A percentile compares a stretch with the other conserved stretches of the same genome.
Evolutionary conservation across 1,140 invertebrate species (phyloP).

Genomic region (Limonius californicus): DNA sequence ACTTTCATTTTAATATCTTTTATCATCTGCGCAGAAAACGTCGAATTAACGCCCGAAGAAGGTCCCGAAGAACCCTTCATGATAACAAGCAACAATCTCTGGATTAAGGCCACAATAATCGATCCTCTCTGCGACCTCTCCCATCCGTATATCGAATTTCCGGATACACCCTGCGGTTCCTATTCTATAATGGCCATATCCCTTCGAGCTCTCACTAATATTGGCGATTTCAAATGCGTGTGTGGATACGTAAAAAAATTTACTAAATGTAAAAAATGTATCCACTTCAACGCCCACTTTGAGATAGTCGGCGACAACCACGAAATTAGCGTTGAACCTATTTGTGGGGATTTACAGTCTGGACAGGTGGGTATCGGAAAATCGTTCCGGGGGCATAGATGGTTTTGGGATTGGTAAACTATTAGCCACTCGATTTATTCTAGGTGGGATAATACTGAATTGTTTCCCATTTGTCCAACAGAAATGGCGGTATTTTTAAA

Average conservation of each 20-base stretch:
- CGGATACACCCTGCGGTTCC: conserved; percentile 37
- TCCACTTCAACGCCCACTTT: conserved; percentile 26
- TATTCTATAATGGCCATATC: conserved; percentile 29
- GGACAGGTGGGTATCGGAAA: not conserved
- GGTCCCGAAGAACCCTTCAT: not conserved
- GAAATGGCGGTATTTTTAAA: too few species aligned
- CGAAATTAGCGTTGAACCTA: conserved; percentile 33
- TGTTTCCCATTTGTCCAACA: not conserved
- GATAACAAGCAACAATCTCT: not conserved
- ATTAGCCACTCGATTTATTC: too few species aligned
- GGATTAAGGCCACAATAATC: not conserved
- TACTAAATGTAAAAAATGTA: not conserved
- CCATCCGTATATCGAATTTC: conserved; percentile 32
- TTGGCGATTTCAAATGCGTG: conserved; percentile 13
- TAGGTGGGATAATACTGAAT: too few species aligned
- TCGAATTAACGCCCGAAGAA: too few species aligned
- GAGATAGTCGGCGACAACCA: conserved; percentile 28
- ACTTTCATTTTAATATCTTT: too few species aligned
- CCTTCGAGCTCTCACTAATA: conserved; percentile 16
- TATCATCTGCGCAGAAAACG: too few species aligned
- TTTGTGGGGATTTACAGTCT: conserved; percentile 27
- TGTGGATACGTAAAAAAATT: conserved; percentile 1
- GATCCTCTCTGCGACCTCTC: conserved; percentile 26
- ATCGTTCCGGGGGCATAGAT: too few species aligned
- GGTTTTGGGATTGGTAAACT: too few species aligned